Base-by-base conservation (phyloP, 64 coral and sea anemone genomes). In the Actinia tenebrosa region DNA sequence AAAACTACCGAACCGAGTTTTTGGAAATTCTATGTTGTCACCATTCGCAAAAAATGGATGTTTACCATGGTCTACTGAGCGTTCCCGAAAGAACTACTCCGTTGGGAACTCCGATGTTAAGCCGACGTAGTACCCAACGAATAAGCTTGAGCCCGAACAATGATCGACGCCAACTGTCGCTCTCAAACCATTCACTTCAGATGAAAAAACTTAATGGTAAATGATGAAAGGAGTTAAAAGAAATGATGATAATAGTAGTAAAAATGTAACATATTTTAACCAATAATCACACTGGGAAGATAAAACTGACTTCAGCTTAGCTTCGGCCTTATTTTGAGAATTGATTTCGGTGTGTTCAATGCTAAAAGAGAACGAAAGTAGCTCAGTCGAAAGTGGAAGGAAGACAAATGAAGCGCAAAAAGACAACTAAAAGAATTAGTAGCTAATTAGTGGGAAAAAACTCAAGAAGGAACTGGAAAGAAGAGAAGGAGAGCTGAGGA, bases 1-100 rank as follows among this genome's bases (percentile, higher is more conserved):
- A 96, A 79, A 96, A 96, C 50, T 96, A 92, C 17, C 88, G 94
- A 11, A 83, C 78, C 22, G 94, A 96, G 62, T 96, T 96, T 83
- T 81, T 66, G 18, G 80, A 79, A 6, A 84, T 93, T 62, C 86
- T 96, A 1, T 90, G 80, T 17, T 92, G 87, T 77, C 88, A 90
- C 71, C 56, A 50, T 17, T 64, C 59, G 23, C 54, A 82, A 22
- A 87, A 82, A 2, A 85, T 60, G 11, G 85, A 83, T n/a, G 46
- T 86, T 53, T 92, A 92, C 64, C 60, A 69, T 44, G 89, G 89
- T 7, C 78, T 91, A 15, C 69, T 72, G 27, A 77, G 64, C 46
- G 54, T 15, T 54, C 80, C 80, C 17, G 44, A 84, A 2, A 68
- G 84, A 18, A 87, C 90, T 61, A 87, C 90, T 61, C 90, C 90